phyloP scores from a whole-genome alignment of 92 coral and sea anemone species.

The Micromussa lordhowensis region DNA sequence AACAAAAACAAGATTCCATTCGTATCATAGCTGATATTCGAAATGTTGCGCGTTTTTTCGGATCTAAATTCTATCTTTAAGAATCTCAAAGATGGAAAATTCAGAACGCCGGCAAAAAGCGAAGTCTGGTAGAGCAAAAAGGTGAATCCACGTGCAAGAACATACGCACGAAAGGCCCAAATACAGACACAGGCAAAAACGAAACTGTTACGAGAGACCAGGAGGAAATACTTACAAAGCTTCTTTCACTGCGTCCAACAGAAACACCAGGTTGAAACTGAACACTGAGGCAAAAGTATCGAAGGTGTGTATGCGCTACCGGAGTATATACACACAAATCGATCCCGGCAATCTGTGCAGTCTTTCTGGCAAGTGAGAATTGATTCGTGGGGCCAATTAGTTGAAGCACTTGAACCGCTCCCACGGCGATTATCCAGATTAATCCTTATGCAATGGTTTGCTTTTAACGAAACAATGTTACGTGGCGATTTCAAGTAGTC shows the following conservation, averaged over 20 bases:
- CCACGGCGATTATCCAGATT: constrained; percentile 9
- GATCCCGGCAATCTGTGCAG: neutral
- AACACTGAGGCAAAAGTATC: too few species aligned
- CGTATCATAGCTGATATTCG: neutral
- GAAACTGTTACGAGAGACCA: neutral
- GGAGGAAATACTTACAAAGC: neutral
- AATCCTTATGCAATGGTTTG: neutral
- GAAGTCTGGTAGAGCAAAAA: neutral
- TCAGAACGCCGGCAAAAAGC: too few species aligned
- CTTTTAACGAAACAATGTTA: constrained; percentile 3
- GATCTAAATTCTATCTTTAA: too few species aligned
- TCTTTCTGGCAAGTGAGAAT: neutral
- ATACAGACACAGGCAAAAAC: neutral
- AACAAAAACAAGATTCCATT: neutral
- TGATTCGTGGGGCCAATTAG: neutral
- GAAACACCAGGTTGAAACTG: neutral
- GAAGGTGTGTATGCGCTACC: neutral
- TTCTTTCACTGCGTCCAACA: neutral
- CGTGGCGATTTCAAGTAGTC: neutral
- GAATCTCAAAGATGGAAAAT: too few species aligned
- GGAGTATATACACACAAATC: neutral
- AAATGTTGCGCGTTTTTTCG: too few species aligned
- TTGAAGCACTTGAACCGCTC: neutral
- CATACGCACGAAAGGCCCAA: neutral
- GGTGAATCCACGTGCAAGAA: neutral